Conservation (phyloP, 2,888 invertebrate species). For the Gnatocerus cornutus region DNA sequence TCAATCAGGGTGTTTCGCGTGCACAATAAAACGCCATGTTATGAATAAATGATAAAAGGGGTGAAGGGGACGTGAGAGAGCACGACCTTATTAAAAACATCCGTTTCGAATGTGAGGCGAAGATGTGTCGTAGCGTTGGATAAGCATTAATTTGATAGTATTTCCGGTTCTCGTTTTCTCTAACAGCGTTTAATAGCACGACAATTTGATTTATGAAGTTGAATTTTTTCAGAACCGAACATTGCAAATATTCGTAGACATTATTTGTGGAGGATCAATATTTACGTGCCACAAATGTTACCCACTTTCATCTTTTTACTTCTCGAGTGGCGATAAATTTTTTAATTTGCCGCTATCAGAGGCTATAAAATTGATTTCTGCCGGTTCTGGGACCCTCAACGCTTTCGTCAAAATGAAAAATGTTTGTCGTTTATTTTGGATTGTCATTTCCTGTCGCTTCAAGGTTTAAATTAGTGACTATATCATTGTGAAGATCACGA, state of each 20-base stretch:
- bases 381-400: too few species aligned
- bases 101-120: constrained; percentile 13
- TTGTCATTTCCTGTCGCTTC: constrained; percentile 10
- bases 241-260: too few species aligned
- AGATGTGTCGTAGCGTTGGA: constrained; percentile 8
- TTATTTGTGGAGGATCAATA: too few species aligned
- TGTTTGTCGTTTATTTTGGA: too few species aligned
- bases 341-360: too few species aligned
- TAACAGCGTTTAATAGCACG: constrained; percentile 4
- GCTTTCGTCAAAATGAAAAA: too few species aligned
- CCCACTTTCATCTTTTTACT: too few species aligned
- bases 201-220: constrained; percentile 8
- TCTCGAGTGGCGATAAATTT: too few species aligned
- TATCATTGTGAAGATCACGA: constrained; percentile 11
- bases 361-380: too few species aligned
- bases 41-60: constrained; percentile 8
- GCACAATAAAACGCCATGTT: constrained; percentile 1
- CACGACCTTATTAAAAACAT: constrained; percentile 22
- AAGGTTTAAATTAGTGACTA: background rate
- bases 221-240: background rate
- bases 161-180: constrained; percentile 25
- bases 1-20: constrained; percentile 7
- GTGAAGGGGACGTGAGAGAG: background rate
- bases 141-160: constrained; percentile 25
- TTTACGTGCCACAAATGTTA: too few species aligned